Conservation (phyloP, 1,140 invertebrate genomes). For the Sogatella furcifera region DNA sequence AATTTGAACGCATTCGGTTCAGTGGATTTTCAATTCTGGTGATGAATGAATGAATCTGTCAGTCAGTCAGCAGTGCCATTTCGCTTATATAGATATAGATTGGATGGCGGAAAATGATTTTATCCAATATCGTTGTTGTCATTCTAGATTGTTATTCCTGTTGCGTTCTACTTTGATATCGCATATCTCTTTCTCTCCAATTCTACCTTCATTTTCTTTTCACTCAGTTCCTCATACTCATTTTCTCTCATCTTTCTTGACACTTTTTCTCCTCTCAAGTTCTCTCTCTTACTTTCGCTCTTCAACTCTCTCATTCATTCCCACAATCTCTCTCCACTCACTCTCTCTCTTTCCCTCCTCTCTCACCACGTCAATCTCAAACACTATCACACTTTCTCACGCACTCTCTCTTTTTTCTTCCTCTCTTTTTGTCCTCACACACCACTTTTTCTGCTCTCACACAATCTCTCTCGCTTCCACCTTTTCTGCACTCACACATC, state of each 20-base stretch:
- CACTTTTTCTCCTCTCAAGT: neutral
- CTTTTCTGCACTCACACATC: neutral
- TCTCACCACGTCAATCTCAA: neutral
- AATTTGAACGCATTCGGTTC: too few relatives aligned
- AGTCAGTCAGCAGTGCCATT: too few relatives aligned
- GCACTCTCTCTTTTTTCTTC: neutral
- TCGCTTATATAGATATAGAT: too few relatives aligned
- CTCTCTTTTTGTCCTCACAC: neutral
- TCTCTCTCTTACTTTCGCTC: neutral
- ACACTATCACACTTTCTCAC: too few relatives aligned
- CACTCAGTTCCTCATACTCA: neutral
- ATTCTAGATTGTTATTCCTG: too few relatives aligned
- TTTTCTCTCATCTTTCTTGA: neutral
- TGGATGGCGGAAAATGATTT: too few relatives aligned
- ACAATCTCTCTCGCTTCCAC: neutral
- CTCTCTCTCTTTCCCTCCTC: neutral
- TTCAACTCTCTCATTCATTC: neutral
- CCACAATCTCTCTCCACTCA: neutral
- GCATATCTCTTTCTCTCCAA: neutral
- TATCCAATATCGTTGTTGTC: too few relatives aligned
- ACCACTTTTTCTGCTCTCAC: too few relatives aligned
- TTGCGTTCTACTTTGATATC: neutral
- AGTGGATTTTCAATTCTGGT: too few relatives aligned
- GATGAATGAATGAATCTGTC: too few relatives aligned
- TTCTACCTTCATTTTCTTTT: neutral